phyloP scores from a whole-genome alignment of 1,140 invertebrate species.

The Zaprionus gabonicus region DNA sequence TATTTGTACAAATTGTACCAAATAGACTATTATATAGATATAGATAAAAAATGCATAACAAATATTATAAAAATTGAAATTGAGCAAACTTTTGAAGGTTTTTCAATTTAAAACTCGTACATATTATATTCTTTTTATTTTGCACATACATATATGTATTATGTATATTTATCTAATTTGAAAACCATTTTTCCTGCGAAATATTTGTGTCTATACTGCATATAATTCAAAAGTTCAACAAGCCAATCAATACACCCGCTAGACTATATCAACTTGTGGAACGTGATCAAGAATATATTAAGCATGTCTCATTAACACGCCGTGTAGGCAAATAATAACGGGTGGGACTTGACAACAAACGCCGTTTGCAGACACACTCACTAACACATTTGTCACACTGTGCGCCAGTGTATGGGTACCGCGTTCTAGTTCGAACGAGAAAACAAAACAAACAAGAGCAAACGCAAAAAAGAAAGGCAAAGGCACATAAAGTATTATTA shows the following conservation, averaged over 20 bases:
- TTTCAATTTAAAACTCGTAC: no score
- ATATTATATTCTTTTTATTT: no score
- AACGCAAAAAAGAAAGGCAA: conserved; percentile 49
- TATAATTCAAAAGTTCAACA: background rate
- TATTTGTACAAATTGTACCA: no score
- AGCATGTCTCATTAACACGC: background rate
- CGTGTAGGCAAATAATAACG: background rate
- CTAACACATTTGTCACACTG: conserved; percentile 56
- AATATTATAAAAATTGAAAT: no score
- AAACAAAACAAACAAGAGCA: conserved; percentile 61
- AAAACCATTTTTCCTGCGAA: no score
- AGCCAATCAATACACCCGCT: background rate
- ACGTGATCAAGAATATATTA: background rate
- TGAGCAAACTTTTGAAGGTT: no score
- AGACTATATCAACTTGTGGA: background rate
- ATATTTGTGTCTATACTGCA: no score
- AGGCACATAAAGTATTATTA: conserved; percentile 61
- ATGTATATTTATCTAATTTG: no score
- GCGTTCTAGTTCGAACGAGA: conserved; percentile 60
- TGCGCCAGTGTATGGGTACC: conserved; percentile 39
- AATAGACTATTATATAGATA: no score
- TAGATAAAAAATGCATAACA: no score
- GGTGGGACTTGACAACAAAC: conserved; percentile 11
- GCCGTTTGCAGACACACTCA: background rate
- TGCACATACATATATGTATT: no score